phyloP scores from a whole-genome alignment of 2,113 vertebrate genomes.

The Sphaerodactylus townsendi region DNA sequence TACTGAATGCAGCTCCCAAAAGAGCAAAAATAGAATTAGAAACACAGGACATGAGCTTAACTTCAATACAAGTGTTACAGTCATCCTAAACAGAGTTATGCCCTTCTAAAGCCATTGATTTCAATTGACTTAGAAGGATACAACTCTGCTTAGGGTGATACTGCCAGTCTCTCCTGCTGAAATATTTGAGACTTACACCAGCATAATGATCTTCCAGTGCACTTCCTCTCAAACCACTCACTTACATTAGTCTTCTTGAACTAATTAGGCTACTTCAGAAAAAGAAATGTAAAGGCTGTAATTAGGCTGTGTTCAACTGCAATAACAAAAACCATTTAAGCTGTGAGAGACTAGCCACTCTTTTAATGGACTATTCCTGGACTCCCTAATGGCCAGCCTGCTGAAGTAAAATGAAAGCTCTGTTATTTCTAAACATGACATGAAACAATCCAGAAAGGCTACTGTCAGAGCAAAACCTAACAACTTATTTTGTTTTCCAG shows the following conservation, averaged over 20 bases:
- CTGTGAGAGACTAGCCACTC: constrained; percentile 23
- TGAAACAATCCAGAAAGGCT: constrained; percentile 24
- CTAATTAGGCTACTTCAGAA: neutral
- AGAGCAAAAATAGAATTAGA: constrained; percentile 17
- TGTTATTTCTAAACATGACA: constrained; percentile 22
- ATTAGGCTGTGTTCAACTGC: constrained; percentile 2
- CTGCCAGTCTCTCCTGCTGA: neutral
- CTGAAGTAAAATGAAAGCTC: constrained; percentile 31
- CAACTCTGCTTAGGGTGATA: too few relatives aligned
- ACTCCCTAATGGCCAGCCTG: constrained; percentile 30
- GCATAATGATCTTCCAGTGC: neutral
- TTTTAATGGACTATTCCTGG: constrained; percentile 39
- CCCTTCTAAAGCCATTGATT: too few relatives aligned
- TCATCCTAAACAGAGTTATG: constrained; percentile 10
- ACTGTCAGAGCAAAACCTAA: constrained; percentile 37
- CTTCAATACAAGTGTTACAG: constrained; percentile 31
- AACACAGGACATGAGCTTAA: constrained; percentile 22
- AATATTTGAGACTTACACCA: neutral
- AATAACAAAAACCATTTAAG: constrained; percentile 45
- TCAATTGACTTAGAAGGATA: too few relatives aligned
- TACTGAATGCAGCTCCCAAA: neutral
- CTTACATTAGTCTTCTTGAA: neutral
- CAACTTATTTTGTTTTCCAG: constrained; percentile 47
- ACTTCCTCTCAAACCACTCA: neutral
- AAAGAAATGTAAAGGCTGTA: neutral